Percentiles rank a stretch among this genome's conserved stretches.
Evolutionary conservation across 2,797 vertebrate genomes (phyloP).

Genomic region (Vireo griseus): DNA sequence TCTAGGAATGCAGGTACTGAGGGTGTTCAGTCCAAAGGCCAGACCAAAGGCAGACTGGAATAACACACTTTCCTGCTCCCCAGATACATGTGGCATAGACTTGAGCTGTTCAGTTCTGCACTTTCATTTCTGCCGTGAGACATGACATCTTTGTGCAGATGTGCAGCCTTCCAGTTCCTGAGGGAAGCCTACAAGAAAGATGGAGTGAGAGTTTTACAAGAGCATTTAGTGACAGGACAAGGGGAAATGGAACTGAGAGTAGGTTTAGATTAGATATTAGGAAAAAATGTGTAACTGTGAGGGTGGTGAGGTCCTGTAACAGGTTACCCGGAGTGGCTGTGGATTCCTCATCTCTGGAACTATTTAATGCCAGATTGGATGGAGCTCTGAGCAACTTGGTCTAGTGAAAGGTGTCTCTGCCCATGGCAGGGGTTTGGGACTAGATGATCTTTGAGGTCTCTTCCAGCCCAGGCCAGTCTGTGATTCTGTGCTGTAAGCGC

Average conservation of each 20-base stretch:
- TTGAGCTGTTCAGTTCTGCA: not conserved
- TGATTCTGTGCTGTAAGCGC: not conserved
- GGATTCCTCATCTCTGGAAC: not conserved
- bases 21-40: not conserved
- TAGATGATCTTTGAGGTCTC: not conserved
- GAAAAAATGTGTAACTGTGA: not conserved
- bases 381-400: not conserved
- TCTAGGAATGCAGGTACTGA: not conserved
- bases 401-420: not conserved
- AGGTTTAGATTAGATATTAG: not conserved
- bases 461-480: not conserved
- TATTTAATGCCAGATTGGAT: not conserved
- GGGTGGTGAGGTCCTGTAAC: not conserved
- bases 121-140: not conserved
- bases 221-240: not conserved
- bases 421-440: not conserved
- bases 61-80: not conserved
- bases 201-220: not conserved
- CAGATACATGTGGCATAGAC: fast-evolving
- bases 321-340: not conserved
- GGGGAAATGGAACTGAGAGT: not conserved
- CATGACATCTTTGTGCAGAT: not conserved
- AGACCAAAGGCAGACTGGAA: not conserved
- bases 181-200: not conserved
- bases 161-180: not conserved